Evolutionary conservation across 2,113 vertebrate species (phyloP).

Genomic region (Anoura caudifer): DNA sequence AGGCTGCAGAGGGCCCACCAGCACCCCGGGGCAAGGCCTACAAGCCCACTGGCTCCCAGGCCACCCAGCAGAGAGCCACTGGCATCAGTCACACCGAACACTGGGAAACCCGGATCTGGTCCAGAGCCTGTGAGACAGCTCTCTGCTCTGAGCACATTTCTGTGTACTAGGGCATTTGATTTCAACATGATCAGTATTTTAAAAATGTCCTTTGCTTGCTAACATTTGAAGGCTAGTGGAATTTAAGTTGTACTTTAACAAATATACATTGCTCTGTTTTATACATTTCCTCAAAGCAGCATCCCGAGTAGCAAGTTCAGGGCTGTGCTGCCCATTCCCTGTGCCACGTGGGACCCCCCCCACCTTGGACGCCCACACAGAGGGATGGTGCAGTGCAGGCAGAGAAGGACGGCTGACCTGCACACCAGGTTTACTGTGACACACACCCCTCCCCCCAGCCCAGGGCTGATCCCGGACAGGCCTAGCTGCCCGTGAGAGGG

Average conservation of each 20-base stretch:
- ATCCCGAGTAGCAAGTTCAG: neutral
- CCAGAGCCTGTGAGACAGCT: neutral
- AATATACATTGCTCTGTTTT: neutral
- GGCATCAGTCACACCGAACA: neutral
- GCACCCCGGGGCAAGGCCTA: neutral
- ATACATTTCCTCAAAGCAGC: neutral
- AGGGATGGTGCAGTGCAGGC: fast-evolving
- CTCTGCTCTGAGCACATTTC: neutral
- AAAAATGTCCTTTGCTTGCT: neutral
- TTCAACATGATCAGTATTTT: neutral
- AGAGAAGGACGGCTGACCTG: fast-evolving
- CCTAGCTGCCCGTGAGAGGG: neutral
- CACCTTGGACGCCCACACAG: neutral
- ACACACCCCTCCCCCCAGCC: neutral
- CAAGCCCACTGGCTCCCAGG: neutral
- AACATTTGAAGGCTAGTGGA: neutral
- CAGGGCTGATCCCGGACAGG: neutral
- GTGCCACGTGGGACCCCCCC: neutral
- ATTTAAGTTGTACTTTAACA: neutral
- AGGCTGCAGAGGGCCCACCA: neutral
- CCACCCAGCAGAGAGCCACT: neutral
- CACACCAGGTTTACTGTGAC: no score
- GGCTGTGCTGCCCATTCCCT: neutral
- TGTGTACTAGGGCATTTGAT: neutral
- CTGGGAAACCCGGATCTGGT: neutral